Evolutionary conservation across 2,113 vertebrate species (phyloP), one percentile per base, ranked within the genome.

Genomic region (Microtus pennsylvanicus): DNA sequence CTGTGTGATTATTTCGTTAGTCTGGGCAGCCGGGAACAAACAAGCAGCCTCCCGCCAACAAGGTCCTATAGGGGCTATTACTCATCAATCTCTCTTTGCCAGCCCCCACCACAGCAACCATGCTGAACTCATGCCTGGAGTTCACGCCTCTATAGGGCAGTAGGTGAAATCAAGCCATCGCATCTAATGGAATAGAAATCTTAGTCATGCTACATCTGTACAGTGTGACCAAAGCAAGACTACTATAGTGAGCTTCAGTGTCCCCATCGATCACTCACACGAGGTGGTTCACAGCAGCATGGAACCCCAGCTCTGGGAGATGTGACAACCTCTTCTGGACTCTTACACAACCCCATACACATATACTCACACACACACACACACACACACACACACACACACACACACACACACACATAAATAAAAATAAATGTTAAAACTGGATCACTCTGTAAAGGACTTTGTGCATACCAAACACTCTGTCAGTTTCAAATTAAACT

Each of bases 81-180:
- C 42, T 47, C 38, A 4, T 13, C 7, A 16, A 2, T 7, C 30
- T 55, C 45, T 88, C 9, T 33, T 12, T 11, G 22, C 12, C 11
- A 11, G n/a, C 17, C 8, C 9, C 24, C 2, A 17, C 19, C 52
- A n/a, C 5, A n/a, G 24, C 9, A 7, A 16, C 83, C 35, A 2
- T 7, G 7, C 21, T 9, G 7, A 28, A 33, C 33, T 28, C 5
- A 47, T 8, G 33, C 28, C n/a, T 1, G 26, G 82, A 65, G 19
- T 19, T 21, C 19, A 58, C 1, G 19, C 26, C 55, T 67, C 69
- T 9, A 1, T 6, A 38, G 42, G 0, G 0, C 11, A 21, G 61
- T 13, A 28, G 13, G 52, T 3, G 33, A 87, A 45, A 24, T 8
- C 13, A 19, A 50, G 65, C 58, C 45, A 42, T n/a, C 30, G 4